phyloP scores from a whole-genome alignment of 2,797 vertebrate species.

The Diplodus sargus region DNA sequence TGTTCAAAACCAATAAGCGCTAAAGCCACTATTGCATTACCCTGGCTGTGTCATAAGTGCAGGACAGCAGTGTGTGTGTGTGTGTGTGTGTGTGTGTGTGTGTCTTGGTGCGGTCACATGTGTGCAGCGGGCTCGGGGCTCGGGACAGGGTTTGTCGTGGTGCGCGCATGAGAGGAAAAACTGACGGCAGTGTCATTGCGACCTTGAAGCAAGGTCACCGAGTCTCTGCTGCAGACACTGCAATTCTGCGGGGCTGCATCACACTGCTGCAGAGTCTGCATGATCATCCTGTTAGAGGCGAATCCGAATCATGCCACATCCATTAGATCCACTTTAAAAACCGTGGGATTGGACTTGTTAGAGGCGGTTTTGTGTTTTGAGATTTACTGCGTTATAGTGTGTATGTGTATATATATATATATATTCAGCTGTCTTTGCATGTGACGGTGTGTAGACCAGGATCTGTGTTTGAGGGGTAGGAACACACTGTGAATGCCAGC shows the following conservation, averaged over 20 bases:
- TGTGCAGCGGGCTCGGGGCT: conserved; percentile 32
- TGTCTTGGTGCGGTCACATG: conserved; percentile 44
- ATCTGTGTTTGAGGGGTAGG: conserved; percentile 15
- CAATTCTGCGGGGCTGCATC: conserved; percentile 83
- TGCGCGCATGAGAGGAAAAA: conserved; percentile 72
- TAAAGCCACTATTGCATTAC: conserved; percentile 9
- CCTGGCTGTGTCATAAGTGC: conserved; percentile 35
- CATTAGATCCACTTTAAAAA: conserved; percentile 31
- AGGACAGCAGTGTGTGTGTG: conserved; percentile 13
- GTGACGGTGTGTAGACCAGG: not conserved
- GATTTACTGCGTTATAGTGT: conserved; percentile 6
- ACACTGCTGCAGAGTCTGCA: conserved; percentile 79
- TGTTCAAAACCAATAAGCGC: conserved; percentile 44
- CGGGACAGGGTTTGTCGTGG: conserved; percentile 54
- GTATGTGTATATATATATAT: not conserved
- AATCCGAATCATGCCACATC: conserved; percentile 36
- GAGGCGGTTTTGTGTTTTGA: not conserved
- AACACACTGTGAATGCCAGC: conserved; percentile 44
- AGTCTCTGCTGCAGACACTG: conserved; percentile 84
- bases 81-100: conserved; percentile 1
- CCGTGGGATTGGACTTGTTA: not conserved
- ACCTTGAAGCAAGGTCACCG: conserved; percentile 88
- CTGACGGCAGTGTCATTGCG: conserved; percentile 85
- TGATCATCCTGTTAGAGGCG: conserved; percentile 48
- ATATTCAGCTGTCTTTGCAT: not conserved